Evolutionary conservation across 1,140 invertebrate species (phyloP).

Genomic region (Pseudomyrmex sp.): DNA sequence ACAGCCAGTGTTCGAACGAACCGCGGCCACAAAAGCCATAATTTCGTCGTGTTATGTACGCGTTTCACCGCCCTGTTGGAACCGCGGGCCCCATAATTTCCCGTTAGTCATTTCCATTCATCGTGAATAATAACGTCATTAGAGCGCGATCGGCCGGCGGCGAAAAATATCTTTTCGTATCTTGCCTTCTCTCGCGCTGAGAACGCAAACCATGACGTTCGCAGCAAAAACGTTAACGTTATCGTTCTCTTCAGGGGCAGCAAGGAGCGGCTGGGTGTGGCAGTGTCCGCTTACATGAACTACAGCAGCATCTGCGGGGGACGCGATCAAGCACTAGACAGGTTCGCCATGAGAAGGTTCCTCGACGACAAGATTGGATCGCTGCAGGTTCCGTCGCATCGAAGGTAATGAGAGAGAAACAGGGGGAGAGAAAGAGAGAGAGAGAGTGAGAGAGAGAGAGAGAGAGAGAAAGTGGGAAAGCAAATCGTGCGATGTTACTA

Average conservation of each 20-base stretch:
- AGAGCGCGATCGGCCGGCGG: conserved; percentile 42
- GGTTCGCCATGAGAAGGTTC: conserved; percentile 96
- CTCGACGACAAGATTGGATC: conserved; percentile 94
- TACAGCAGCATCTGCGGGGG: conserved; percentile 96
- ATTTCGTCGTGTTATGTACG: conserved; percentile 30
- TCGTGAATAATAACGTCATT: conserved; percentile 60
- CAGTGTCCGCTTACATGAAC: conserved; percentile 97
- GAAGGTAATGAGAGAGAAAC: conserved; percentile 87
- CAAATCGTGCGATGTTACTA: background rate
- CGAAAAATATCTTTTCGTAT: conserved; percentile 39
- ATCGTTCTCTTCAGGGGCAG: conserved; percentile 86
- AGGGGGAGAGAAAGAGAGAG: background rate
- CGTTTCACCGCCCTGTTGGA: conserved; percentile 36
- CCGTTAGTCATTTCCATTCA: conserved; percentile 59
- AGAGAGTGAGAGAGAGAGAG: background rate
- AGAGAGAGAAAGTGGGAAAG: conserved; percentile 10
- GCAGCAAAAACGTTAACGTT: conserved; percentile 41
- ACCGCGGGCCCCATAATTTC: conserved; percentile 27
- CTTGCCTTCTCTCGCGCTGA: background rate
- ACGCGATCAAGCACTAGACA: conserved; percentile 94
- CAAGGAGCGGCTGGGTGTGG: conserved; percentile 92
- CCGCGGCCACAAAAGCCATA: conserved; percentile 41
- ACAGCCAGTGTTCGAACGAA: conserved; percentile 9
- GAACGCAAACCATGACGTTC: conserved; percentile 15
- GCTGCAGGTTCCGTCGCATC: conserved; percentile 94